phyloP scores from a whole-genome alignment of 2,888 invertebrate species.

The Caenorhabditis panamensis region DNA sequence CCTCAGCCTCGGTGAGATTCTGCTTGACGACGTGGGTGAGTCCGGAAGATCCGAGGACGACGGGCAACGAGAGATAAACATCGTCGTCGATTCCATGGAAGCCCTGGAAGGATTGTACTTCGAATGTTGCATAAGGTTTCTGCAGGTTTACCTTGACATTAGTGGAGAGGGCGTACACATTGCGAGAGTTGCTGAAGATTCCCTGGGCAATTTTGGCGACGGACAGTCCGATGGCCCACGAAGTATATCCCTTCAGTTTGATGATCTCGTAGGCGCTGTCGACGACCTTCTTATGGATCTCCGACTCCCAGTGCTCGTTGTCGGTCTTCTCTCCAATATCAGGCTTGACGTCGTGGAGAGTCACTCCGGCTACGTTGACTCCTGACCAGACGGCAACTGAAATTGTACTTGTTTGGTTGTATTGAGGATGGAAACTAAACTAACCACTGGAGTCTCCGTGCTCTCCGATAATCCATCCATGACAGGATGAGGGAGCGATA shows the following conservation, averaged over 20 bases:
- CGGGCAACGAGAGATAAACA: constrained; percentile 90
- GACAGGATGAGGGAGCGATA: constrained; percentile 90
- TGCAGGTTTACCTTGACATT: constrained; percentile 75
- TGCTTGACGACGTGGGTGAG: constrained; percentile 78
- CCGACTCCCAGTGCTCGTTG: constrained; percentile 87
- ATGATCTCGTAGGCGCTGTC: constrained; percentile 85
- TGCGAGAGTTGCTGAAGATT: constrained; percentile 82
- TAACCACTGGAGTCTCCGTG: constrained; percentile 89
- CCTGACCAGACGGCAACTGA: constrained; percentile 93
- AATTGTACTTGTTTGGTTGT: neutral
- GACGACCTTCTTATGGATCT: constrained; percentile 89
- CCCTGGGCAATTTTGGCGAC: constrained; percentile 81
- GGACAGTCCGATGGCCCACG: constrained; percentile 83
- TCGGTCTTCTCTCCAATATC: constrained; percentile 86
- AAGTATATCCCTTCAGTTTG: constrained; percentile 83
- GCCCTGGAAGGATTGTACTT: constrained; percentile 84
- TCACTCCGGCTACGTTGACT: constrained; percentile 92
- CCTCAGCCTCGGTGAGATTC: constrained; percentile 72
- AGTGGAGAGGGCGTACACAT: constrained; percentile 82
- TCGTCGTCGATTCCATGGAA: constrained; percentile 89
- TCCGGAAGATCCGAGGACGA: constrained; percentile 79
- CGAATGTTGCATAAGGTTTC: neutral
- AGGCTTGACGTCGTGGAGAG: constrained; percentile 86
- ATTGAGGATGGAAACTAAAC: neutral
- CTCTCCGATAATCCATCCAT: constrained; percentile 95